Evolutionary conservation across 2,888 invertebrate genomes (phyloP), one percentile per base, ranked within the genome.

Genomic region (Pollenia griseotomentosa): DNA sequence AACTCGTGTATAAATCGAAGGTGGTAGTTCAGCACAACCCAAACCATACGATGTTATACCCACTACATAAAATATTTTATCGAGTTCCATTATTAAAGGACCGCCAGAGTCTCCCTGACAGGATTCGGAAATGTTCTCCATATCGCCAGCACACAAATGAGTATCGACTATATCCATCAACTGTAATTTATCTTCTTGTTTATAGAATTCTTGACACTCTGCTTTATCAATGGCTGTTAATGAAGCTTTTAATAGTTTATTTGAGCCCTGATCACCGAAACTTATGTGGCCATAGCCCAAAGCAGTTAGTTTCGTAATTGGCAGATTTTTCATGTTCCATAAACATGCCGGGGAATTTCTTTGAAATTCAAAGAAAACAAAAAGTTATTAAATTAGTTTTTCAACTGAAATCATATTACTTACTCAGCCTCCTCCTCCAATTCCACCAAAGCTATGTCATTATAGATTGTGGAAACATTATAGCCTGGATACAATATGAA

Each of bases 21-120:
- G 92, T 10, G 92, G 91, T 0, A 90, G 90, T 42, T 89, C 89
- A 75, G 90, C 89, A 44, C 92, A 92, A 6, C 91, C 91, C 63
- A 90, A 89, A 0, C 91, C 92, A 65, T 90, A 88, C 5, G 92
- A 83, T 19, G 88, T 89, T 14, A 89, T 83, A 12, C 89, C 89
- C 42, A 89, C 87, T 1, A 90, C 88, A 83, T 88, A 89, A 2
- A 16, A 44, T 11, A 51, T n/a, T 40, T 74, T 55, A n/a, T 85
- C 68, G 23, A 84, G 55, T 81, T 88, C 86, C 85, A 89, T 85
- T 48, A 90, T 82, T 51, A 90, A 66, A 4, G 89, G 89, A 3
- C 89, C 89, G 42, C 89, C 89, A 4, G 89, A 88, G 77, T 90
- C 89, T n/a, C 88, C 88, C 63, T 89, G 89, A 19, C 90, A 90